Base-by-base conservation (phyloP, 2,797 vertebrate species). In the Cyclopterus lumpus region DNA sequence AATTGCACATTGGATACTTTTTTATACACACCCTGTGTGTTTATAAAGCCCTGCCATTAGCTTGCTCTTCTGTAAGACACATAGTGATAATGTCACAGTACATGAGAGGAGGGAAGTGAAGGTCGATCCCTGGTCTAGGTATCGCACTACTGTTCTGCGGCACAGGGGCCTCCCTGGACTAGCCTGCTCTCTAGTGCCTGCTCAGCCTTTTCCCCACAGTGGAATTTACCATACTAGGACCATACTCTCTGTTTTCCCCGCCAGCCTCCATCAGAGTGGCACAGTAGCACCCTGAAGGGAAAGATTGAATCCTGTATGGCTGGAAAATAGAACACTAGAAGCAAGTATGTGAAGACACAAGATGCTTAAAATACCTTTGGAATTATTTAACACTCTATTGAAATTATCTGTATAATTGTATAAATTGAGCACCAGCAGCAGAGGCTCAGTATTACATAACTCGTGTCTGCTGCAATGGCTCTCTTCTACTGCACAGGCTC, bases 311-410 rank as follows among this genome's bases (percentile, higher is more conserved):
- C 66, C 76, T 54, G 61, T 77, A 38, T 53, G 68, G 54, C 51
- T 73, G 57, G 32, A 67, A 76, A 67, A 81, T 66, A 18, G 14
- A 75, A 81, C 74, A 28, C 26, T 6, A 34, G 11, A 72, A 73
- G 64, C 16, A 61, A 72, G 11, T 12, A 53, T 62, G 42, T 44
- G 36, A 76, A 62, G 40, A 71, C 61, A 79, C 69, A 71, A 7
- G 20, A 62, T 64, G 26, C 48, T 63, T 81, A 49, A 76, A 61
- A 57, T 71, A 59, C 14, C 11, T 24, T 44, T 20, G 86, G 76
- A 87, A 87, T 88, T 79, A 89, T 88, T 89, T 36, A 92, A 65
- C 58, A 61, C 34, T 60, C 69, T 68, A 65, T 86, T 89, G 65
- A 74, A 73, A 70, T 81, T 67, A 72, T 81, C 8, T 22, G 30